Evolutionary conservation across 2,113 vertebrate genomes (phyloP), one percentile per base, ranked within the genome.

Genomic region (Campylomormyrus tamandua): DNA sequence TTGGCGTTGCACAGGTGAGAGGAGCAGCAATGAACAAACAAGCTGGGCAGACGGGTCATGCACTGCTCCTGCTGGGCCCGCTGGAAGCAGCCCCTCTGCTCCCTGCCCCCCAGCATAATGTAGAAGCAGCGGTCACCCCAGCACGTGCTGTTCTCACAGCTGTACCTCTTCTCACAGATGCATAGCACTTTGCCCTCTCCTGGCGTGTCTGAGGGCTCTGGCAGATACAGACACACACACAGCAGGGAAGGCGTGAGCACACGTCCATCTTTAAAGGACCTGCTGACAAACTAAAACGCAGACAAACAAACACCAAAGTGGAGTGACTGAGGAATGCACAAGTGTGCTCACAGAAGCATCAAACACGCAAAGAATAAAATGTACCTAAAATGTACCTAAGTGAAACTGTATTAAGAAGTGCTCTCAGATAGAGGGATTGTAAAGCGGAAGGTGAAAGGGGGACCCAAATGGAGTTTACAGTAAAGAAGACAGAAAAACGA

Each of bases 21-120:
- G 84, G 0, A 74, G 94, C 97, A 97, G 94, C 97, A 97, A 5
- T 88, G 0, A 8, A 94, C 88, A 50, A 89, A 93, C 74, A 94
- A 1, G 83, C 39, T 0, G 0, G 87, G 0, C 3, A 95, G 87
- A 62, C 83, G 1, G 45, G 90, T 1, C 0, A 0, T 8, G 87
- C 97, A 96, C 92, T 96, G 93, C 49, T n/a, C 94, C 24, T 3
- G 58, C 80, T 94, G 1, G 0, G 0, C 0, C 7, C 0, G 1
- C 6, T 1, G 80, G 86, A 96, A 96, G 21, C 97, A 97, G 85
- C 96, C 96, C 35, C 49, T 70, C 70, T 90, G 89, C 49, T 92
- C 91, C 0, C 1, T 0, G 39, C 45, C 92, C 0, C 45, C 0
- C 46, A 89, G 2, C 92, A 17, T 89, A 8, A 21, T 56, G 92